Evolutionary conservation across 2,888 invertebrate genomes (phyloP).

Genomic region (Xiphydria camelus): DNA sequence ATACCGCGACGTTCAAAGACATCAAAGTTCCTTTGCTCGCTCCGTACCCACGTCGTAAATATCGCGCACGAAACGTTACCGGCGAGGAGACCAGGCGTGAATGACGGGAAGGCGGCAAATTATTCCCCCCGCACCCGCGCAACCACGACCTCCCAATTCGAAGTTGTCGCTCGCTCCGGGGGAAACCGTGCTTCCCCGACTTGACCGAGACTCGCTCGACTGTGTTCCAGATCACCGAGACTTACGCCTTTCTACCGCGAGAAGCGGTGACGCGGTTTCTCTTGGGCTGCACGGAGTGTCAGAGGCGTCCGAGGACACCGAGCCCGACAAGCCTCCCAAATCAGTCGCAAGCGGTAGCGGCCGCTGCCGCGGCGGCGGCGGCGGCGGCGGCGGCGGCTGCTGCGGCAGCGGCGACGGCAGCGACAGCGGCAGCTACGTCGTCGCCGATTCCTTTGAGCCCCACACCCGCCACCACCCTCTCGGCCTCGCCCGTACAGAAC

Average conservation of each 20-base stretch:
- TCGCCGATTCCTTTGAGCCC: constrained; percentile 26
- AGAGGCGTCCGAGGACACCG: constrained; percentile 73
- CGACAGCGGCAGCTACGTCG: constrained; percentile 26
- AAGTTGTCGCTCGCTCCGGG: no score
- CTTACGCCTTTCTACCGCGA: constrained; percentile 92
- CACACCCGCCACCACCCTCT: constrained; percentile 26
- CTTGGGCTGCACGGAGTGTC: constrained; percentile 92
- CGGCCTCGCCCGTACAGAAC: constrained; percentile 31
- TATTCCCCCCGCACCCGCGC: no score
- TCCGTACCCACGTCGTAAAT: no score
- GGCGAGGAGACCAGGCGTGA: no score
- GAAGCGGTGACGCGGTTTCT: constrained; percentile 96
- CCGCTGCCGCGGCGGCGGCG: constrained; percentile 46
- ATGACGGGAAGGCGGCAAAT: no score
- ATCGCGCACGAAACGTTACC: no score
- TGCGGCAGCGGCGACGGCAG: constrained; percentile 26
- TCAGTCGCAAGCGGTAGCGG: constrained; percentile 44
- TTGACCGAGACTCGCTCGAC: no score
- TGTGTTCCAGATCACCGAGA: constrained; percentile 90
- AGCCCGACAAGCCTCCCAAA: constrained; percentile 60
- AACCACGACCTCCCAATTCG: no score
- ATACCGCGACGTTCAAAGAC: constrained; percentile 37
- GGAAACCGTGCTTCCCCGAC: neutral
- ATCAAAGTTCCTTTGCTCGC: constrained; percentile 47
- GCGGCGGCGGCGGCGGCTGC: constrained; percentile 37